Base-by-base conservation (phyloP, 2,113 vertebrate genomes). In the Paramisgurnus dabryanus region DNA sequence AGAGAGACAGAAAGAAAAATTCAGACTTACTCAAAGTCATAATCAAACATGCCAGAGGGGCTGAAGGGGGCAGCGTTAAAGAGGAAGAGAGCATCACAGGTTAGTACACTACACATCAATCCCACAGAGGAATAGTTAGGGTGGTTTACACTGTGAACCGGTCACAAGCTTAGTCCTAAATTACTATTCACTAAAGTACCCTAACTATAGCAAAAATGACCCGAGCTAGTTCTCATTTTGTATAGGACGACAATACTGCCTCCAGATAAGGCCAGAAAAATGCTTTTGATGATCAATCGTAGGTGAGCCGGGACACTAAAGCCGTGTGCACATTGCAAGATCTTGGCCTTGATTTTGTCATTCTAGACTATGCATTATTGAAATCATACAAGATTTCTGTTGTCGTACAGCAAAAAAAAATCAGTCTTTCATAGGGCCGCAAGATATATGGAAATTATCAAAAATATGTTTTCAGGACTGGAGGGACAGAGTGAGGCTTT, bases 1-100 rank as follows among this genome's bases (percentile, higher is more conserved):
- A 94, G 92, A 95, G 92, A 91, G 92, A 89, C 95, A 95, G 94
- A 92, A 91, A 94, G 92, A 91, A 93, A 94, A 92, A 95, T 93
- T 93, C 91, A 91, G 93, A 99, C 98, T 99, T 99, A 99, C 98
- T 99, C 98, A 95, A 98, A 99, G 97, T 99, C 98, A 99, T 99
- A 99, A 98, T 98, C 97, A 98, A 98, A 98, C 96, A 99, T 98
- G 96, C 96, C 97, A 95, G 97, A 98, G 94, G 98, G 98, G 93
- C 98, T 99, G 95, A 92, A 91, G 92, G 80, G 92, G 92, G 92
- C 93, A 95, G 95, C 95, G 90, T 94, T 95, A 92, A 93, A 93
- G 92, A 95, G 94, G 95, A 95, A 98, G 93, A 97, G 94, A 98
- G 96, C 94, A 96, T 93, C 87, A 96, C 93, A 95, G 90, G 95